A percentile compares a stretch with the other conserved stretches of the same genome.
These are phyloP conservation scores for Caenorhabditis imperialis DNA, from an alignment of 2,888 invertebrate species.

Conservation along the genomic window DNA sequence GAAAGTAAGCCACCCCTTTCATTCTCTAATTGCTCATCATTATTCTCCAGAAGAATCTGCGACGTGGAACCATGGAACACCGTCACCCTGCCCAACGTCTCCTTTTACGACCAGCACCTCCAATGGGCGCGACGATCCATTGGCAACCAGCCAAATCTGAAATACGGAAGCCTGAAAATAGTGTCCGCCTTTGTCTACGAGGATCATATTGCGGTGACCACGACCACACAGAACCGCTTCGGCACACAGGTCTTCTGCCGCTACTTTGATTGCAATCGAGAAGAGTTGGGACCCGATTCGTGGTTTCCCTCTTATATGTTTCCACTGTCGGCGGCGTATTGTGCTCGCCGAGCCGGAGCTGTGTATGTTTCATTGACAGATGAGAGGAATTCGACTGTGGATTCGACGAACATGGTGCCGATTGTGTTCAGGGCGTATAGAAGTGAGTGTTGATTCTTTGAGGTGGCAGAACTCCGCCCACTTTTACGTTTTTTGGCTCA, in stretches of 20 bases:
- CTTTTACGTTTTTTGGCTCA: no score
- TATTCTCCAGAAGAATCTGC: slow-evolving; percentile 8
- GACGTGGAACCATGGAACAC: slow-evolving; percentile 10
- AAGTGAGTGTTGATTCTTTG: not conserved
- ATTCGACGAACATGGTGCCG: not conserved
- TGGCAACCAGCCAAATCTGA: slow-evolving; percentile 4
- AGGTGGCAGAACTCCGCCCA: no score
- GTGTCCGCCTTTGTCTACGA: slow-evolving; percentile 7
- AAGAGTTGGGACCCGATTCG: not conserved
- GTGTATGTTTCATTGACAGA: not conserved
- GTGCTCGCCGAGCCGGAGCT: slow-evolving; percentile 13
- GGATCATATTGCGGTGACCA: slow-evolving; percentile 7
- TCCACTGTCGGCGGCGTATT: not conserved
- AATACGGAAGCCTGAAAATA: not conserved
- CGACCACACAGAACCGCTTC: slow-evolving; percentile 9
- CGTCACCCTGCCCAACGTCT: not conserved
- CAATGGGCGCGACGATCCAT: slow-evolving; percentile 4
- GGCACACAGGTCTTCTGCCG: slow-evolving; percentile 11
- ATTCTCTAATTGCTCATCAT: not conserved
- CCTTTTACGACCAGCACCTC: slow-evolving; percentile 13
- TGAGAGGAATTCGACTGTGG: not conserved
- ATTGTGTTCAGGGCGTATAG: slow-evolving; percentile 7
- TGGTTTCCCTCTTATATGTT: not conserved
- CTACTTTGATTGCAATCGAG: slow-evolving; percentile 1
- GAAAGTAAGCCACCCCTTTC: not conserved